A percentile compares a stretch with the other conserved stretches of the same genome.
These are phyloP conservation scores for Atlantisia rogersi DNA, from an alignment of 2,113 vertebrate species.

Conservation along the genomic window DNA sequence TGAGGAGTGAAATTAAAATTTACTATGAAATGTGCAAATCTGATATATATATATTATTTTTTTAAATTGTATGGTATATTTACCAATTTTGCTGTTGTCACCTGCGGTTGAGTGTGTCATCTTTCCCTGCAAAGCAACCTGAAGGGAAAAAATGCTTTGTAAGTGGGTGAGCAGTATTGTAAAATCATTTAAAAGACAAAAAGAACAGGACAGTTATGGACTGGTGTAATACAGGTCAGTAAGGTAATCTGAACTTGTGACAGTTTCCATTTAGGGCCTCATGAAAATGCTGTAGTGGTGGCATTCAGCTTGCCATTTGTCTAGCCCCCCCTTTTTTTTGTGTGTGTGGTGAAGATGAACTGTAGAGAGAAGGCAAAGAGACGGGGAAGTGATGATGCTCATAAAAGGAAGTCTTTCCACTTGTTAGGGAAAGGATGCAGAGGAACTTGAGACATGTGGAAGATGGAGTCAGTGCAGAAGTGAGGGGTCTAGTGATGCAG, in stretches of 20 bases:
- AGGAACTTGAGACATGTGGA: background rate
- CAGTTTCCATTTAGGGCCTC: background rate
- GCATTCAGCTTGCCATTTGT: background rate
- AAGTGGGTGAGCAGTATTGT: background rate
- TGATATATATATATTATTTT: background rate
- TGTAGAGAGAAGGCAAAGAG: background rate
- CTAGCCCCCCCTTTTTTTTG: background rate
- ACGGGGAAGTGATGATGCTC: background rate
- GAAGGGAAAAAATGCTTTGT: background rate
- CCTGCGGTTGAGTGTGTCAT: background rate
- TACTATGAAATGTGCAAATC: background rate
- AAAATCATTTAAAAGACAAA: background rate
- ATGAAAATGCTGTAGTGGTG: background rate
- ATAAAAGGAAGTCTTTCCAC: background rate
- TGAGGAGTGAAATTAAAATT: background rate
- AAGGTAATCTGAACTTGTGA: background rate
- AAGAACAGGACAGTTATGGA: background rate
- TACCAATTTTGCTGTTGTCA: background rate
- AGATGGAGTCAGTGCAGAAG: background rate
- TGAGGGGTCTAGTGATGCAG: background rate
- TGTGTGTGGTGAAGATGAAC: background rate
- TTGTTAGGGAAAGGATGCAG: background rate
- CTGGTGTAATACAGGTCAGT: background rate
- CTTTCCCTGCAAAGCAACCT: background rate
- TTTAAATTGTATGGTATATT: background rate